Percentiles rank a stretch among this genome's conserved stretches.
Conservation (phyloP, 1,140 invertebrate genomes). For the Listronotus oregonensis region DNA sequence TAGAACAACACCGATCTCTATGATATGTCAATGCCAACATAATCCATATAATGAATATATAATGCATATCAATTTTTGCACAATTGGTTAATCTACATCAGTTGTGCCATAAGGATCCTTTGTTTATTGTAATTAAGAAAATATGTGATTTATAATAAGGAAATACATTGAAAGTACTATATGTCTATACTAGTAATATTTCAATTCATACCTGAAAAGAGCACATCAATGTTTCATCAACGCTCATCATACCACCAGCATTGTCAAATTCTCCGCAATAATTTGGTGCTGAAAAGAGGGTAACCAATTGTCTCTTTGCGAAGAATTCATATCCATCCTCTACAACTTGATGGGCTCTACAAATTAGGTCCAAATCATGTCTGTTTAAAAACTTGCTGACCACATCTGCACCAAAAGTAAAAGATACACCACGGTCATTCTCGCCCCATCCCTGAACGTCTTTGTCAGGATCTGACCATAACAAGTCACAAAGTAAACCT, state of each 20-base stretch:
- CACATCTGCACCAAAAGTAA: constrained; percentile 84
- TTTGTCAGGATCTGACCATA: constrained; percentile 93
- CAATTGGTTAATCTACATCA: too few relatives aligned
- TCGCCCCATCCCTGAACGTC: constrained; percentile 86
- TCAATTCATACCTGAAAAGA: constrained; percentile 70
- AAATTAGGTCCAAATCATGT: constrained; percentile 87
- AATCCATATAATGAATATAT: too few relatives aligned
- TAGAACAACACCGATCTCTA: too few relatives aligned
- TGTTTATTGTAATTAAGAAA: too few relatives aligned
- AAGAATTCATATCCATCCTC: constrained; percentile 62
- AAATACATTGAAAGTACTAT: too few relatives aligned
- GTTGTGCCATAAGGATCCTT: too few relatives aligned
- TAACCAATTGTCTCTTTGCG: constrained; percentile 88
- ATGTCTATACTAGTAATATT: too few relatives aligned
- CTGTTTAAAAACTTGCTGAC: constrained; percentile 84
- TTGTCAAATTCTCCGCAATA: constrained; percentile 90
- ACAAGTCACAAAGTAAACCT: constrained; percentile 80
- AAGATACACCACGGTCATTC: constrained; percentile 87
- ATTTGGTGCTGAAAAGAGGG: constrained; percentile 87
- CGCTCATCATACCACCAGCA: constrained; percentile 94
- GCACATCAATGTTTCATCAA: constrained; percentile 99
- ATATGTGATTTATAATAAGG: too few relatives aligned
- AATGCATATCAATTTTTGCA: too few relatives aligned
- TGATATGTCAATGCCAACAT: too few relatives aligned
- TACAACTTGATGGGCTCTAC: constrained; percentile 91